A percentile compares a stretch with the other conserved stretches of the same genome.
Conservation (phyloP, 2,113 vertebrate genomes). For the Hyaena hyaena region DNA sequence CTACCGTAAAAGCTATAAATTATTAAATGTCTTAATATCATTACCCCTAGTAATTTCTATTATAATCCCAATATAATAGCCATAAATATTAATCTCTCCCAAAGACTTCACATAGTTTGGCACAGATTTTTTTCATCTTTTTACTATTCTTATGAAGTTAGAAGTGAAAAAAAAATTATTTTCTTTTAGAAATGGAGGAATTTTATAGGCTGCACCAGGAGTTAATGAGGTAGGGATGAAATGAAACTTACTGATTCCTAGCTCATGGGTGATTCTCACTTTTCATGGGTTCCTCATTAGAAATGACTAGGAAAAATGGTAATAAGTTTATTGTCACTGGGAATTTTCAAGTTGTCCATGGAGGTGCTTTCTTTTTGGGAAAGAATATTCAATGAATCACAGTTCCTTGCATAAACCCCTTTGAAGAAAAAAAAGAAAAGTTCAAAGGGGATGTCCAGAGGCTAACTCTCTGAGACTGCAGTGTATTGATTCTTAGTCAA, state of each 20-base stretch:
- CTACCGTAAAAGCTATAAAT: not conserved
- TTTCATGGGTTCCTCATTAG: conserved; percentile 7
- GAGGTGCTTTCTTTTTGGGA: conserved; percentile 63
- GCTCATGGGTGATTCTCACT: not conserved
- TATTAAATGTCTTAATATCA: not conserved
- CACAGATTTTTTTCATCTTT: not conserved
- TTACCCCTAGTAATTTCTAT: not conserved
- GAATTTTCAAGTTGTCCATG: conserved; percentile 62
- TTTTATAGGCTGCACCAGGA: not conserved
- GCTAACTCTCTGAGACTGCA: not conserved
- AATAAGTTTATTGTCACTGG: conserved; percentile 24
- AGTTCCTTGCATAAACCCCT: conserved; percentile 34
- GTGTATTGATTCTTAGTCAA: conserved; percentile 64
- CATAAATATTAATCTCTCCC: not conserved
- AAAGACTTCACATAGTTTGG: not conserved
- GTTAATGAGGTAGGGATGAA: not conserved
- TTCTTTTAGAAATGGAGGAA: not conserved
- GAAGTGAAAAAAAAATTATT: not conserved
- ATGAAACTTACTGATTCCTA: not conserved
- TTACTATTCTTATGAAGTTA: not conserved
- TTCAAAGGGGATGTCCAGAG: conserved; percentile 76
- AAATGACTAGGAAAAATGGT: conserved; percentile 8
- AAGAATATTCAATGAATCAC: conserved; percentile 46
- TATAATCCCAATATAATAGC: not conserved
- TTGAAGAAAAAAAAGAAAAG: not conserved